A percentile compares a stretch with the other conserved stretches of the same genome.
Conservation (phyloP, 2,888 invertebrate genomes). For the Bimastos eiseni region DNA sequence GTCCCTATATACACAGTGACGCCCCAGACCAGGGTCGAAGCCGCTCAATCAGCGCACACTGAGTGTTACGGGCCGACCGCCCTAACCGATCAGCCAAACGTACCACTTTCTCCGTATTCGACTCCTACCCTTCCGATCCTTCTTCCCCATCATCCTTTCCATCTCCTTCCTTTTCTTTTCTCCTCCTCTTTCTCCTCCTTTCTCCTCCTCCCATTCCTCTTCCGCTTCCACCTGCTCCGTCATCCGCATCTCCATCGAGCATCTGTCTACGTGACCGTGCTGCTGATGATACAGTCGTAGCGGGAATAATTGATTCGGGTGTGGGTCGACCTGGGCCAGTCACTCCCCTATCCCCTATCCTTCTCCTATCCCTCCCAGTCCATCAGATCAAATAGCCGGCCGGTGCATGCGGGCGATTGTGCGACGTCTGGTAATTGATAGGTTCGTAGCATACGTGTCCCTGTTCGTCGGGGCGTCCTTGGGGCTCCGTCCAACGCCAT, state of each 20-base stretch:
- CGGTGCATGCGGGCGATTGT: background rate
- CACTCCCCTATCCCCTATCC: background rate
- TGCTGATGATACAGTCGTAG: background rate
- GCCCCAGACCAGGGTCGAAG: no score
- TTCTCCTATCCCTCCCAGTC: background rate
- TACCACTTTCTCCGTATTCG: background rate
- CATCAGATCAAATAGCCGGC: slow-evolving; percentile 2
- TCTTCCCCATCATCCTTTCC: background rate
- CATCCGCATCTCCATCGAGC: background rate
- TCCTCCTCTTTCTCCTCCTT: background rate
- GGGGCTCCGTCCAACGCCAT: background rate
- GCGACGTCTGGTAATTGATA: slow-evolving; percentile 14
- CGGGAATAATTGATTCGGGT: slow-evolving; percentile 13
- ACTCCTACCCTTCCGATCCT: background rate
- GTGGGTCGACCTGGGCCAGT: background rate
- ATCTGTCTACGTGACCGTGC: background rate
- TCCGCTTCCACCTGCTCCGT: background rate
- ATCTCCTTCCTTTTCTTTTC: background rate
- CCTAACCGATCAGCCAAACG: no score
- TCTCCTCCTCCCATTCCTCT: background rate
- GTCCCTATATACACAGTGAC: no score
- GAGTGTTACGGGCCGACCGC: no score
- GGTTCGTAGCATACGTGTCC: slow-evolving; percentile 1
- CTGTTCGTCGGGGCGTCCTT: background rate
- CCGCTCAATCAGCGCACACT: no score